These are phyloP conservation scores for Pammene fasciana DNA, from an alignment of 2,888 invertebrate genomes.

Conservation along the genomic window DNA sequence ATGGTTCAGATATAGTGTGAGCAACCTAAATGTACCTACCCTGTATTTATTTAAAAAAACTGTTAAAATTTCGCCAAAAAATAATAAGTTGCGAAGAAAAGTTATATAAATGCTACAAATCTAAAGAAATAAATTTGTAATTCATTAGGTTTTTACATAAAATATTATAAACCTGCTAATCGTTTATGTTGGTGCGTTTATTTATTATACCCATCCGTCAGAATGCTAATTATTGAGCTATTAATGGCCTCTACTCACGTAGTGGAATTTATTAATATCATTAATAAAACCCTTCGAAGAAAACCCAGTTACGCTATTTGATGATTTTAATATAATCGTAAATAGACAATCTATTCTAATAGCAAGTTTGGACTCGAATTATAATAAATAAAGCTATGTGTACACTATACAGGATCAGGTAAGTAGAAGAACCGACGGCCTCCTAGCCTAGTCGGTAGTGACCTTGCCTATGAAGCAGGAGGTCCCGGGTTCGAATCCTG, in stretches of 20 bases:
- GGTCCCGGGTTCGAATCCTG: too few species aligned
- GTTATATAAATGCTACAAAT: too few species aligned
- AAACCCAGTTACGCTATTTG: conserved; percentile 12
- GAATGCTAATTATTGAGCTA: conserved; percentile 11
- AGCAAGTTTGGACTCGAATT: neutral
- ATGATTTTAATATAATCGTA: neutral
- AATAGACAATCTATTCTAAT: neutral
- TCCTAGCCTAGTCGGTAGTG: too few species aligned
- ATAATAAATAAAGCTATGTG: neutral
- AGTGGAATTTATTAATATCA: conserved; percentile 12
- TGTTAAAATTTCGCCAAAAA: too few species aligned
- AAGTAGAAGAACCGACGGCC: too few species aligned
- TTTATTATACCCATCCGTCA: conserved; percentile 16
- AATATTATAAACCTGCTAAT: conserved; percentile 3
- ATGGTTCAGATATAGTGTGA: too few species aligned
- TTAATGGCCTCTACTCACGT: neutral
- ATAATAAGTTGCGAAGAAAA: too few species aligned
- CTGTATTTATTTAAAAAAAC: too few species aligned
- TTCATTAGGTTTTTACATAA: neutral
- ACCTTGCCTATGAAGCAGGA: too few species aligned
- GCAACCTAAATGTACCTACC: too few species aligned
- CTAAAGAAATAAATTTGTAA: too few species aligned
- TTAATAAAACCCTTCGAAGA: conserved; percentile 14
- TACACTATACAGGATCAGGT: neutral
- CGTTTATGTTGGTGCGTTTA: neutral